phyloP scores from a whole-genome alignment of 2,888 invertebrate species.

The Ditylenchus weischeri region DNA sequence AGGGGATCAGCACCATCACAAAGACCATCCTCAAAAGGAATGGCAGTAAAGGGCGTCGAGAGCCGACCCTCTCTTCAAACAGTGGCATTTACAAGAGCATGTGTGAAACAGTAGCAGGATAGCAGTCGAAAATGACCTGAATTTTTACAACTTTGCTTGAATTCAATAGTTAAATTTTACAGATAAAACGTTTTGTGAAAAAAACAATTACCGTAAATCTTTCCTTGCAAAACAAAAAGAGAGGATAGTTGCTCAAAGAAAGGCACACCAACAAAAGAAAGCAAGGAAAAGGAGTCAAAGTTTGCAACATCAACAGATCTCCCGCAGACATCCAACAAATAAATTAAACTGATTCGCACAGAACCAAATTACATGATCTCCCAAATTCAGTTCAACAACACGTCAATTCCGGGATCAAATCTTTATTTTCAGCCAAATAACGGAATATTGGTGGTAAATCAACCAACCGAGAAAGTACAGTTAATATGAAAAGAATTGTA shows the following conservation, averaged over 20 bases:
- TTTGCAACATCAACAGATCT: neutral
- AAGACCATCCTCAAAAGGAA: slow-evolving; percentile 1
- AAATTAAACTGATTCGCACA: too few relatives aligned
- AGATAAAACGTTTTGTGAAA: too few relatives aligned
- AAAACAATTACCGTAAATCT: slow-evolving; percentile 7
- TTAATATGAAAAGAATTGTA: slow-evolving; percentile 1
- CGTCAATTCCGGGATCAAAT: neutral
- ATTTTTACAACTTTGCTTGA: too few relatives aligned
- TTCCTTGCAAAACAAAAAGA: neutral
- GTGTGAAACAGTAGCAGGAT: neutral
- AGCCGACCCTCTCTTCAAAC: neutral
- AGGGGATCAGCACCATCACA: slow-evolving; percentile 6
- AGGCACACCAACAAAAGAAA: neutral
- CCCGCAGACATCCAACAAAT: too few relatives aligned
- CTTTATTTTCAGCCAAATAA: neutral
- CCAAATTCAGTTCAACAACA: neutral
- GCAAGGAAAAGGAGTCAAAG: neutral
- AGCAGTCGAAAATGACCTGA: too few relatives aligned
- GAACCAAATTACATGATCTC: neutral
- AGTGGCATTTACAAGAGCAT: slow-evolving; percentile 6
- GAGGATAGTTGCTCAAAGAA: neutral
- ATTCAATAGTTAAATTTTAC: too few relatives aligned
- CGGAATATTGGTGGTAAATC: neutral
- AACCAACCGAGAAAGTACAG: too few relatives aligned
- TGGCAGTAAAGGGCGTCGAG: neutral